Evolutionary conservation across 2,113 vertebrate species (phyloP).

Genomic region (Riparia riparia): DNA sequence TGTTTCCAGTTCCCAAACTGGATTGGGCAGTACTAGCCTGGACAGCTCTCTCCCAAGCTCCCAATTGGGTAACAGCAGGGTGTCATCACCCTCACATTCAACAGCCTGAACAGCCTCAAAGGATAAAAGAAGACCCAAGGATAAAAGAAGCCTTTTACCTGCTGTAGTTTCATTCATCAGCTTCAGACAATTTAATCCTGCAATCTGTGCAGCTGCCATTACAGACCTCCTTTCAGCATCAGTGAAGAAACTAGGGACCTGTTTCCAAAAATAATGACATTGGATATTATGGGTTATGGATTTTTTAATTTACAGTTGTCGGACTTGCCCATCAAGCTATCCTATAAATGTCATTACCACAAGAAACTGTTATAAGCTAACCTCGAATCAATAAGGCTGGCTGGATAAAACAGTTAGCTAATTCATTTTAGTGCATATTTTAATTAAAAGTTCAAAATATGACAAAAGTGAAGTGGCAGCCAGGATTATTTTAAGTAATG

Average conservation of each 20-base stretch:
- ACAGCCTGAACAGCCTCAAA: not conserved
- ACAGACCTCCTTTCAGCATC: constrained; percentile 92
- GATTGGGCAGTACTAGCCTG: not conserved
- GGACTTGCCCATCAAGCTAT: not conserved
- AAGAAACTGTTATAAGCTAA: not conserved
- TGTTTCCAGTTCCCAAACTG: not conserved
- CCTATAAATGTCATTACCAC: not conserved
- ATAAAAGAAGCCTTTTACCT: constrained; percentile 85
- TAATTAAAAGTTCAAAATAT: not conserved
- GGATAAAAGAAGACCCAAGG: not conserved
- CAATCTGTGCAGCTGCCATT: constrained; percentile 91
- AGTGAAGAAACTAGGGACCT: constrained; percentile 96
- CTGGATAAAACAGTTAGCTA: not conserved
- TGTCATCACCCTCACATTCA: not conserved
- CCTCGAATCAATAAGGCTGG: not conserved
- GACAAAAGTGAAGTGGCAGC: not conserved
- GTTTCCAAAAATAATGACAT: not conserved
- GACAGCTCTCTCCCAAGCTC: not conserved
- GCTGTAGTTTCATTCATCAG: constrained; percentile 96
- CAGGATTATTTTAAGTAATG: not conserved
- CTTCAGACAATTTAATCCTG: constrained; percentile 93
- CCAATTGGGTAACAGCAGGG: not conserved
- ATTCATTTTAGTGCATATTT: not conserved
- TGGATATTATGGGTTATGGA: not conserved
- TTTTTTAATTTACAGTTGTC: not conserved